Evolutionary conservation across 2,888 invertebrate genomes (phyloP).

Genomic region (Cremastinae sp.): DNA sequence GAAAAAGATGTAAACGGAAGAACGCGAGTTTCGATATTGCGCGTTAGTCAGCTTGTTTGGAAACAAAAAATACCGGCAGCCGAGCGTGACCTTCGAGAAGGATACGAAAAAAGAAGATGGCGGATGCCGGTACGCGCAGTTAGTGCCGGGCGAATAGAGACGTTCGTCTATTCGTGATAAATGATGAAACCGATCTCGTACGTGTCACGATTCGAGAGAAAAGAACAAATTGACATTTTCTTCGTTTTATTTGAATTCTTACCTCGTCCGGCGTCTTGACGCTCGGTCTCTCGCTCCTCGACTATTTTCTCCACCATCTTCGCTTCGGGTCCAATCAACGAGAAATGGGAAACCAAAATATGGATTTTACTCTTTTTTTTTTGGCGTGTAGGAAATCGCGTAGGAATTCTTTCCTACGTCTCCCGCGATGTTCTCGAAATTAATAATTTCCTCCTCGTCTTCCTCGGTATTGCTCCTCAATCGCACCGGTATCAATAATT

Average conservation of each 20-base stretch:
- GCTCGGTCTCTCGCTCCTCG: constrained; percentile 83
- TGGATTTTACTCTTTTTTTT: constrained; percentile 6
- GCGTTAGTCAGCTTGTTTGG: constrained; percentile 28
- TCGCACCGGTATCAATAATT: constrained; percentile 75
- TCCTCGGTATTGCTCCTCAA: constrained; percentile 40
- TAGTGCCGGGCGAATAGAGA: background rate
- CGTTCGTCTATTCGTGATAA: too few species aligned
- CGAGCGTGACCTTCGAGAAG: constrained; percentile 34
- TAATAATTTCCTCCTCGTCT: background rate
- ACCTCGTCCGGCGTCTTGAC: constrained; percentile 72
- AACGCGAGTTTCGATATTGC: background rate
- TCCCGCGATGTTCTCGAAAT: background rate
- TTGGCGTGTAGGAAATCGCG: constrained; percentile 1
- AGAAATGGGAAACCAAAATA: constrained; percentile 18
- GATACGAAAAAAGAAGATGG: constrained; percentile 24
- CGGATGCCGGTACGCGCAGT: constrained; percentile 18
- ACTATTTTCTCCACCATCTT: constrained; percentile 86
- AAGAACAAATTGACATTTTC: too few species aligned
- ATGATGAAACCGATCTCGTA: too few species aligned
- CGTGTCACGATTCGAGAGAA: background rate
- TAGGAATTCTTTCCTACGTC: constrained; percentile 7
- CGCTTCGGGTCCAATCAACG: constrained; percentile 32
- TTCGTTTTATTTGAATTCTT: constrained; percentile 55
- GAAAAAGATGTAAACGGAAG: constrained; percentile 4
- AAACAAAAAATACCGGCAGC: constrained; percentile 44